These are phyloP conservation scores for Salarias fasciatus DNA, from an alignment of 2,797 vertebrate genomes.

Conservation along the genomic window DNA sequence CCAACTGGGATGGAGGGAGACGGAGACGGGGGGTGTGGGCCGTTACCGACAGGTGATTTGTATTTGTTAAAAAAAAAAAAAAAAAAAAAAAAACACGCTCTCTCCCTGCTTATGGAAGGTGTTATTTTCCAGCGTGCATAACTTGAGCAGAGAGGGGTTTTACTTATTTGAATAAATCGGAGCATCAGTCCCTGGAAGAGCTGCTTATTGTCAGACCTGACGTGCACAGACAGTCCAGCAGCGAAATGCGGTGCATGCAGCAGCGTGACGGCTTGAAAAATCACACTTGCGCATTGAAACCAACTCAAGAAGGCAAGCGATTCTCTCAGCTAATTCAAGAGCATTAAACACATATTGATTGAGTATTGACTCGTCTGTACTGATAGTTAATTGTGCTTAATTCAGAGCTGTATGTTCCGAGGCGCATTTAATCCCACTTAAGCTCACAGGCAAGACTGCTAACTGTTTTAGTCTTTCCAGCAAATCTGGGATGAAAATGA, in stretches of 20 bases:
- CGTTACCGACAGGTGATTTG: slow-evolving; percentile 63
- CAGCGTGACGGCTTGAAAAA: slow-evolving; percentile 16
- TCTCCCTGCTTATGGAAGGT: slow-evolving; percentile 11
- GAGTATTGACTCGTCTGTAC: not conserved
- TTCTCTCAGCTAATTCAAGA: not conserved
- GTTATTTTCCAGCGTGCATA: slow-evolving; percentile 36
- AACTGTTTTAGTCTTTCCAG: slow-evolving; percentile 13
- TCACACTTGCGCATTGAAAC: not conserved
- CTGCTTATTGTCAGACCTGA: slow-evolving; percentile 12
- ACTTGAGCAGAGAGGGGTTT: slow-evolving; percentile 17
- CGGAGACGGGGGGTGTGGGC: slow-evolving; percentile 55
- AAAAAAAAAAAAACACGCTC: slow-evolving; percentile 26
- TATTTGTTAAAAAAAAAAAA: too few species aligned
- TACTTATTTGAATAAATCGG: slow-evolving; percentile 45
- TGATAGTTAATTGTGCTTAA: slow-evolving; percentile 20
- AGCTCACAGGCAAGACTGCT: slow-evolving; percentile 18
- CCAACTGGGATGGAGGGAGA: slow-evolving; percentile 56
- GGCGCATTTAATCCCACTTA: slow-evolving; percentile 20
- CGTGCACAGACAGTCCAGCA: slow-evolving; percentile 25
- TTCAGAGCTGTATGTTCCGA: slow-evolving; percentile 3
- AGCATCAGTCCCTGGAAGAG: slow-evolving; percentile 24
- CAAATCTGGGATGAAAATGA: slow-evolving; percentile 14
- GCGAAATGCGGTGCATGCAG: slow-evolving; percentile 9
- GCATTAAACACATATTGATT: not conserved
- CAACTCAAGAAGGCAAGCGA: not conserved